Evolutionary conservation across 2,888 invertebrate genomes (phyloP).

Genomic region (Ectemnius cavifrons): DNA sequence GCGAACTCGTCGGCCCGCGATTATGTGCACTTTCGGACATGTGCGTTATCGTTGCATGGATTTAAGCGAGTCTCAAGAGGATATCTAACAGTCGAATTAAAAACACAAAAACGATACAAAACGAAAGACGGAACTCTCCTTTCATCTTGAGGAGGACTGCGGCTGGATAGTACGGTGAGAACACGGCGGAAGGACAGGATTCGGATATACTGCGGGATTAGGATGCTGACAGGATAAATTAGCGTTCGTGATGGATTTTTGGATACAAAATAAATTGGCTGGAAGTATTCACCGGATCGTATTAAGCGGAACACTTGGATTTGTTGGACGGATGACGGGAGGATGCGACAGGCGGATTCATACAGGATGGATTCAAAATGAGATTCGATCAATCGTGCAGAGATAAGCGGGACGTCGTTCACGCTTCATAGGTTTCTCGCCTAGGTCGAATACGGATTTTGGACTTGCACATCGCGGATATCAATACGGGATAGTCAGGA

Average conservation of each 20-base stretch:
- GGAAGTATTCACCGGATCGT: conserved; percentile 57
- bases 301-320: conserved; percentile 55
- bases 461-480: conserved; percentile 51
- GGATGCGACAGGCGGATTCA: conserved; percentile 43
- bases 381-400: conserved; percentile 28
- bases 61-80: conserved; percentile 52
- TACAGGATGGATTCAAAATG: conserved; percentile 53
- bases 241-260: conserved; percentile 61
- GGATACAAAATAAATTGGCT: conserved; percentile 59
- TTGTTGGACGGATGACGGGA: conserved; percentile 48
- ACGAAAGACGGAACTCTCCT: conserved; percentile 38
- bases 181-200: conserved; percentile 51
- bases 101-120: conserved; percentile 30
- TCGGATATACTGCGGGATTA: conserved; percentile 49
- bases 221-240: conserved; percentile 62
- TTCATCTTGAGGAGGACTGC: conserved; percentile 51
- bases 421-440: conserved; percentile 55
- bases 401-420: conserved; percentile 42
- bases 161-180: conserved; percentile 42
- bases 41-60: conserved; percentile 38
- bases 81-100: conserved; percentile 21
- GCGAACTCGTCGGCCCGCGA: conserved; percentile 31
- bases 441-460: conserved; percentile 62
- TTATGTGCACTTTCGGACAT: conserved; percentile 37
- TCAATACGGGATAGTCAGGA: conserved; percentile 58